phyloP scores from a whole-genome alignment of 2,888 invertebrate species.

The Tiphia femorata region DNA sequence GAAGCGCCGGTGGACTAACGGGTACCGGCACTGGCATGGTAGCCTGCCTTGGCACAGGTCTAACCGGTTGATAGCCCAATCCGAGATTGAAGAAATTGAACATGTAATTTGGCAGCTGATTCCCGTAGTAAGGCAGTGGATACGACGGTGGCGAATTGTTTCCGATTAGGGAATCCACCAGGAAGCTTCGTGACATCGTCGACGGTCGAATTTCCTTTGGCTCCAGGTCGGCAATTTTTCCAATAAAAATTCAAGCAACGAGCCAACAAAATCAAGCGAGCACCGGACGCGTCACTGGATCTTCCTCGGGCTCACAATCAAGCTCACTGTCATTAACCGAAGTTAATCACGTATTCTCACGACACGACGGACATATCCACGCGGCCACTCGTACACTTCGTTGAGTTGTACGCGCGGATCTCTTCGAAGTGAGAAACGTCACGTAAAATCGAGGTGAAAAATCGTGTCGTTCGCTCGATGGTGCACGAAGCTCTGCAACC shows the following conservation, averaged over 20 bases:
- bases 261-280: no score
- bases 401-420: no score
- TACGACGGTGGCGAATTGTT: constrained; percentile 72
- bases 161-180: constrained; percentile 84
- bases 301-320: background rate
- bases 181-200: constrained; percentile 84
- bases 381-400: background rate
- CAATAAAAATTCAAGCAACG: no score
- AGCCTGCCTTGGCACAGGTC: constrained; percentile 61
- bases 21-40: constrained; percentile 45
- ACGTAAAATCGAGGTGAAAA: no score
- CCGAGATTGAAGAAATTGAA: constrained; percentile 66
- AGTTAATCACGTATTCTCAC: no score
- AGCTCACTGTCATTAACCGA: no score
- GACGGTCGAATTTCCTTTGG: no score
- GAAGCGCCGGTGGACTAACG: constrained; percentile 45
- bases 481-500: constrained; percentile 52
- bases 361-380: background rate
- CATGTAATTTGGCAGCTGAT: constrained; percentile 68
- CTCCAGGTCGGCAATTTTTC: no score
- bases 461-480: constrained; percentile 35
- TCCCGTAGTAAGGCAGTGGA: constrained; percentile 64
- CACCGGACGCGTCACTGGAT: no score
- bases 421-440: no score
- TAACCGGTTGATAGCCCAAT: constrained; percentile 60